Percentiles rank a stretch among this genome's conserved stretches.
Evolutionary conservation across 1,140 invertebrate species (phyloP).

Genomic region (Drosophila hydei): DNA sequence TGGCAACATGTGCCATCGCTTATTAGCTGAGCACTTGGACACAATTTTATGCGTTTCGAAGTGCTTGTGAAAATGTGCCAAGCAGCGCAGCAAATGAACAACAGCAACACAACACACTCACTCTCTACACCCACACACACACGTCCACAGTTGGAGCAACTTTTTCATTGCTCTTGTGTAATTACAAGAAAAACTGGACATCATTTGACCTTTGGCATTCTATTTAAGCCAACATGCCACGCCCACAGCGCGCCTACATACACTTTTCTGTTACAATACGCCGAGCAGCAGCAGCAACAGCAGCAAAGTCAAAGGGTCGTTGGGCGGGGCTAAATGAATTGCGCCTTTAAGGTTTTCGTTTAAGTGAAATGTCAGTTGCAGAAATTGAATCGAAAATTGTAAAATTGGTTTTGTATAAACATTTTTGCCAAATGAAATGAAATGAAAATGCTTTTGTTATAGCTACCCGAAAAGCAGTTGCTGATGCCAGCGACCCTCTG

Average conservation of each 20-base stretch:
- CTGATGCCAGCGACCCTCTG: conserved; percentile 2
- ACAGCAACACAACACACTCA: background rate
- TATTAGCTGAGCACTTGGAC: conserved; percentile 70
- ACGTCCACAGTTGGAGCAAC: conserved; percentile 6
- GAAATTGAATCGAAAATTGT: conserved; percentile 83
- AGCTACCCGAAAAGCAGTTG: conserved; percentile 28
- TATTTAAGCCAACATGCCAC: conserved; percentile 9
- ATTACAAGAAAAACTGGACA: conserved; percentile 24
- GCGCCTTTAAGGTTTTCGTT: conserved; percentile 82
- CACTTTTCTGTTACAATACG: conserved; percentile 12
- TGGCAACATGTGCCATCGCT: conserved; percentile 59
- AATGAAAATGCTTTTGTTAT: conserved; percentile 80
- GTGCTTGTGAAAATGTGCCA: conserved; percentile 48
- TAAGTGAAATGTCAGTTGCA: conserved; percentile 81
- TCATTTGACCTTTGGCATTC: conserved; percentile 27
- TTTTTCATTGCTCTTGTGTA: conserved; percentile 42
- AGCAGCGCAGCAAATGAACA: conserved; percentile 26
- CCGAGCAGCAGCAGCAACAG: background rate
- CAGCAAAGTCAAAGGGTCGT: conserved; percentile 34
- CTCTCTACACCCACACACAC: background rate
- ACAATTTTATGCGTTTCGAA: conserved; percentile 60
- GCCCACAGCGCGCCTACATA: conserved; percentile 6
- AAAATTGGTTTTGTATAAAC: conserved; percentile 83
- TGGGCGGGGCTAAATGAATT: conserved; percentile 58
- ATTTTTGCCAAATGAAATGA: conserved; percentile 77